These are phyloP conservation scores for Elysia chlorotica DNA, from an alignment of 1,140 invertebrate genomes.

Conservation along the genomic window DNA sequence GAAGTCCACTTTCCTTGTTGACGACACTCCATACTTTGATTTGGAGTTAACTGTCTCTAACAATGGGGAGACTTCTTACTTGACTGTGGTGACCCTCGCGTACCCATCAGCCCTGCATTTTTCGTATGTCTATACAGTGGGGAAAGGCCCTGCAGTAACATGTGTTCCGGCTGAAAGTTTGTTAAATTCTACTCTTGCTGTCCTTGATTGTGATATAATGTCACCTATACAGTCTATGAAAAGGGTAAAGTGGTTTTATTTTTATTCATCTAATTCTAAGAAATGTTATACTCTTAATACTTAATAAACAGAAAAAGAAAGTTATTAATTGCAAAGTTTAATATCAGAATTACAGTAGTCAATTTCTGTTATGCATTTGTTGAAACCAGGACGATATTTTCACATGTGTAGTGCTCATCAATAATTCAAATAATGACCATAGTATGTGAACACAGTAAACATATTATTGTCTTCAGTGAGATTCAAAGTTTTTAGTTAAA, in stretches of 20 bases:
- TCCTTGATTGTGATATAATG: slow-evolving; percentile 26
- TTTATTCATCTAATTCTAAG: not conserved
- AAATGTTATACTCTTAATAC: not conserved
- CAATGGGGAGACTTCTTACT: slow-evolving; percentile 29
- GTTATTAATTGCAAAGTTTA: not conserved
- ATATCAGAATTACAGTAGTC: not conserved
- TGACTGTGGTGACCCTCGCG: slow-evolving; percentile 25
- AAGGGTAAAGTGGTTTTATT: not conserved
- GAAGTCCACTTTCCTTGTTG: slow-evolving; percentile 24
- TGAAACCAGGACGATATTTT: not conserved
- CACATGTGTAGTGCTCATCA: not conserved
- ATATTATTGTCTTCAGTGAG: too few relatives aligned
- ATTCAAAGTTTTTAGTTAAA: too few relatives aligned
- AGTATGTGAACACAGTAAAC: too few relatives aligned
- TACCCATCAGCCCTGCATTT: slow-evolving; percentile 28
- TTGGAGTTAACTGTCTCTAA: slow-evolving; percentile 28
- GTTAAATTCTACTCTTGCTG: not conserved
- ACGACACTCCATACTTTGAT: slow-evolving; percentile 26
- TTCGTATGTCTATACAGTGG: not conserved
- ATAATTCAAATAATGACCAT: too few relatives aligned
- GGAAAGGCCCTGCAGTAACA: not conserved
- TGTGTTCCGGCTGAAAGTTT: not conserved
- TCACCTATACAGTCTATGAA: slow-evolving; percentile 1
- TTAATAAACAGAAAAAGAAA: not conserved
- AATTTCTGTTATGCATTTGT: not conserved